Evolutionary conservation across 2,888 invertebrate species (phyloP), one percentile per base, ranked within the genome.

Genomic region (Trissolcus brochymenae): DNA sequence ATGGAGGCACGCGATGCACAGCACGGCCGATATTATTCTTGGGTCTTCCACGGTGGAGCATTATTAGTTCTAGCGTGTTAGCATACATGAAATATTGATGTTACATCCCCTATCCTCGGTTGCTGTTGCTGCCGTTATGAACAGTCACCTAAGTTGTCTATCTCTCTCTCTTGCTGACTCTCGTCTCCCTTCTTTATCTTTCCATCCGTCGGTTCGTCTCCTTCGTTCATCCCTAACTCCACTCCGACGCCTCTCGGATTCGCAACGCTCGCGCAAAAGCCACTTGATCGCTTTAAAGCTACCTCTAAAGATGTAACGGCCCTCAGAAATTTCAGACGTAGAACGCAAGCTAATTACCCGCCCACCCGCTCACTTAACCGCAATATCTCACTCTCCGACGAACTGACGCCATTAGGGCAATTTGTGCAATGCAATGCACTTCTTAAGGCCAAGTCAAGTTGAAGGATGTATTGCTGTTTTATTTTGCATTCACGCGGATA

Each of bases 41-140:
- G 87, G 86, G 83, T 86, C 87, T 87, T 87, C 86, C 86, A 82
- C 82, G 84, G 81, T 81, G 82, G 84, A 86, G 88, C 87, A 87
- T 88, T 88, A 88, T 89, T 89, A 88, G 88, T 88, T 88, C 87
- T 87, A 85, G 86, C 86, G 86, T 86, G 88, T 89, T 89, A 89
- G 89, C 89, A 88, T 88, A 88, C 87, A 88, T 89, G 89, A 89
- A 89, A 88, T 89, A 89, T 89, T 88, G 88, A 88, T 88, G 88
- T 88, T 87, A 87, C 88, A 85, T 68, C 78, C 79, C 72, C 76
- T 65, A 60, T 80, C 82, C 74, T 53, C 60, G 80, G 70, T 50
- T 66, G 50, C 65, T 55, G 54, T 54, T 49, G 56, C 41, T 55
- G 53, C 57, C 72, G 71, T 75, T 76, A 80, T 80, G 80, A 80